phyloP scores from a whole-genome alignment of 2,888 invertebrate species.

The Ypsolopha sequella region DNA sequence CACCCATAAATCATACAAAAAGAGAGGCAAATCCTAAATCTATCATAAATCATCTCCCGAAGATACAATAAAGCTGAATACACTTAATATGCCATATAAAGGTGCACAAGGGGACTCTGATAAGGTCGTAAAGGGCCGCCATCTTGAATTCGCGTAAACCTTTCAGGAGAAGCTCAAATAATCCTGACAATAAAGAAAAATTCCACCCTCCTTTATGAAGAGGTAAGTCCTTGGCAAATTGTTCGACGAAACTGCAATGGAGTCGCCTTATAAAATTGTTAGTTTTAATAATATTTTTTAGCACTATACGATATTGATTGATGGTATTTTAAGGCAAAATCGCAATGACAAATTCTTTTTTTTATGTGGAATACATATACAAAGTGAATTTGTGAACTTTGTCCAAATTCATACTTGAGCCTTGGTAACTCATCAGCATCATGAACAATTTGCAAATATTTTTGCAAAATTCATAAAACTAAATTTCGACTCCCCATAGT shows the following conservation, averaged over 20 bases:
- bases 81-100: conserved; percentile 55
- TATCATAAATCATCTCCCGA: background rate
- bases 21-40: background rate
- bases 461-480: no score
- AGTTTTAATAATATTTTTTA: no score
- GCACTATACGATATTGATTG: no score
- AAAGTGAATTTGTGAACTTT: no score
- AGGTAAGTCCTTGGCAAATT: conserved; percentile 70
- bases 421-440: no score
- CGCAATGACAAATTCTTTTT: no score
- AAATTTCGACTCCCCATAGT: no score
- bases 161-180: conserved; percentile 58
- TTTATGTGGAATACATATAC: no score
- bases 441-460: no score
- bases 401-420: no score
- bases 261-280: conserved; percentile 16
- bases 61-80: background rate
- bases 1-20: background rate
- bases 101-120: conserved; percentile 47
- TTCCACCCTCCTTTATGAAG: conserved; percentile 68
- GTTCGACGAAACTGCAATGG: conserved; percentile 26
- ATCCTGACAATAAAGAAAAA: conserved; percentile 70
- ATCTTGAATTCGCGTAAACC: conserved; percentile 64
- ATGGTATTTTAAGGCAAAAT: no score
- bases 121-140: conserved; percentile 61